Evolutionary conservation across 2,888 invertebrate genomes (phyloP), one percentile per base, ranked within the genome.

Genomic region (Temnothorax unifasciatus): DNA sequence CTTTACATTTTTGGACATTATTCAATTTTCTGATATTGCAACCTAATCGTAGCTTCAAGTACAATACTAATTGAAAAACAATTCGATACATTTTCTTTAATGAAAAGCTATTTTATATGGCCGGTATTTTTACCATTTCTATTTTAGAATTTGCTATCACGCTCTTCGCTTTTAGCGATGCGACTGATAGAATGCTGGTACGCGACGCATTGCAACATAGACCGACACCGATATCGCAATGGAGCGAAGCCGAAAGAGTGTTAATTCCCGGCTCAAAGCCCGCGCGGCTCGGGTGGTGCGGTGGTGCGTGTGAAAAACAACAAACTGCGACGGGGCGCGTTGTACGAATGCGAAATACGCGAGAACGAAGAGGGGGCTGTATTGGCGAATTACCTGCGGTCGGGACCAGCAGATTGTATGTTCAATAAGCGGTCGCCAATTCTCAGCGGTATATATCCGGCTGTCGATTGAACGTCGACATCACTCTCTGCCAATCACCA

Each of bases 401-500:
- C 66, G 59, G 41, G 41, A 38, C 38, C 66, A 44, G 71, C 84
- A 79, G 61, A 84, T 74, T 69, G 79, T 64, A 66, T 54, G 66
- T 34, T 64, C 83, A 73, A 86, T 77, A 77, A 85, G 83, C 82
- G 83, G 71, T 69, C 59, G 76, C 83, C 83, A 74, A 76, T 83
- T 83, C 82, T 75, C 66, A 47, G 21, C 85, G 66, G 81, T 69
- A 68, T 63, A 44, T 59, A 61, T 59, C 52, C 83, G 76, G 61
- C 81, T 68, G 68, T 83, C 82, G 82, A 84, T 82, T 68, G 74
- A 47, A 83, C 87, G 83, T 86, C 81, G 76, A 81, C 84, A 82
- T 84, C 84, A 34, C 84, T 69, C 84, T 74, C 66, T 41, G 88
- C 63, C 81, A 83, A 85, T 88, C 86, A 83, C 81, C 47, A 85